A percentile compares a stretch with the other conserved stretches of the same genome.
phyloP scores from a whole-genome alignment of 1,140 invertebrate species.

The Papilio xuthus region DNA sequence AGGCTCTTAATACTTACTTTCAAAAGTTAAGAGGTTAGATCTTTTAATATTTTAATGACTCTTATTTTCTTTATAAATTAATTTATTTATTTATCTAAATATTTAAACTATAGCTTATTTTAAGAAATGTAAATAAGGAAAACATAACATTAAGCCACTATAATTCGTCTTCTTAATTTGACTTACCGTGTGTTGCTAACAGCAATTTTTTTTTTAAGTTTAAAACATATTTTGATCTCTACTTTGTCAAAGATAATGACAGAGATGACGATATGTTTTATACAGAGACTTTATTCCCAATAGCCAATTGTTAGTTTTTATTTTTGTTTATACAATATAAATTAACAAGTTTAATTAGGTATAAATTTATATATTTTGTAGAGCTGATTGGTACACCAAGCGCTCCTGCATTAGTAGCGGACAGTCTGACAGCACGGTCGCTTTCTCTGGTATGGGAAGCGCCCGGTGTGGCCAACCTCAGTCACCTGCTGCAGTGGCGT shows the following conservation, averaged over 20 bases:
- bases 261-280: too few relatives aligned
- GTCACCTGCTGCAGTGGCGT: slow-evolving; percentile 89
- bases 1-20: slow-evolving; percentile 88
- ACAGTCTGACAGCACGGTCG: slow-evolving; percentile 88
- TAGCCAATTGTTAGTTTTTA: background rate
- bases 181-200: too few relatives aligned
- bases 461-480: slow-evolving; percentile 82
- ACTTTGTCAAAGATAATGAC: too few relatives aligned
- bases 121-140: too few relatives aligned
- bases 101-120: too few relatives aligned
- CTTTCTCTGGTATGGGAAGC: slow-evolving; percentile 91
- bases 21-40: slow-evolving; percentile 84
- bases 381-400: slow-evolving; percentile 86
- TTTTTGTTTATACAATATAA: too few relatives aligned
- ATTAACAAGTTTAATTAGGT: background rate
- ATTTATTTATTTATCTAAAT: too few relatives aligned
- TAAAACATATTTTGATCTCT: too few relatives aligned
- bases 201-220: too few relatives aligned
- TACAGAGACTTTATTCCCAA: too few relatives aligned
- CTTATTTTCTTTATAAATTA: too few relatives aligned
- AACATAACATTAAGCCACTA: background rate
- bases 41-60: background rate
- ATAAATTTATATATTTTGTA: slow-evolving; percentile 57
- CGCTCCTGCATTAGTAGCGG: slow-evolving; percentile 88
- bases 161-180: too few relatives aligned